Conservation (phyloP, 1,140 invertebrate genomes). For the Pachyrhynchus sulphureomaculatus region DNA sequence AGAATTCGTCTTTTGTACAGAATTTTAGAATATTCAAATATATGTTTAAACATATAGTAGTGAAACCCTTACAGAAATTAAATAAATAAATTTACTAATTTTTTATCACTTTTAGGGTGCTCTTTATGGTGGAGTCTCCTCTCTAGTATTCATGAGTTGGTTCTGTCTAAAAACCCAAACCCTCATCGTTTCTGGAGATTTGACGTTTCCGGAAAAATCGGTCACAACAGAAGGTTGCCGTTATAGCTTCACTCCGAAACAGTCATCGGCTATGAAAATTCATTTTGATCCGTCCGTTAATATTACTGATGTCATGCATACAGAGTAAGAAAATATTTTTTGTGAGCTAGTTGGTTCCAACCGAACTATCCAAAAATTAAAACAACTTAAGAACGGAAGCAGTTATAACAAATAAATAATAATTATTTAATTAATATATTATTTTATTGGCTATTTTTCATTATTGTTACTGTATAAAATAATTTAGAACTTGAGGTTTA, state of each 20-base stretch:
- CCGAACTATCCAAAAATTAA: background rate
- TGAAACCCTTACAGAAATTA: too few relatives aligned
- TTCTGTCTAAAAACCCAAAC: slow-evolving; percentile 77
- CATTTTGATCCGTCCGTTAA: slow-evolving; percentile 35
- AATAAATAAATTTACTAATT: too few relatives aligned
- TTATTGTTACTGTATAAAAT: too few relatives aligned
- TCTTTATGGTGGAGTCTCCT: slow-evolving; percentile 69
- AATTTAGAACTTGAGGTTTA: too few relatives aligned
- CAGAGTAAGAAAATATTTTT: slow-evolving; percentile 37
- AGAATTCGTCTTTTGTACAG: too few relatives aligned
- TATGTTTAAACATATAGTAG: too few relatives aligned
- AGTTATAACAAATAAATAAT: background rate
- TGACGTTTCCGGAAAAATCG: slow-evolving; percentile 64
- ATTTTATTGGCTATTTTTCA: too few relatives aligned
- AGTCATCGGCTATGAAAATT: slow-evolving; percentile 41
- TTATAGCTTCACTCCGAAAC: slow-evolving; percentile 56
- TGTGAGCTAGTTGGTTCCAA: background rate
- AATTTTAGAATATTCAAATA: too few relatives aligned
- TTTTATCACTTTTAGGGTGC: slow-evolving; percentile 69
- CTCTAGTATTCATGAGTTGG: slow-evolving; percentile 78
- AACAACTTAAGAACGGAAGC: background rate
- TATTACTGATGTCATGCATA: slow-evolving; percentile 39
- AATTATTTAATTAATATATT: too few relatives aligned
- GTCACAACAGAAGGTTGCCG: slow-evolving; percentile 72
- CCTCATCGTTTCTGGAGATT: slow-evolving; percentile 62